phyloP scores from a whole-genome alignment of 2,888 invertebrate species.

The Tetanocera ferruginea region DNA sequence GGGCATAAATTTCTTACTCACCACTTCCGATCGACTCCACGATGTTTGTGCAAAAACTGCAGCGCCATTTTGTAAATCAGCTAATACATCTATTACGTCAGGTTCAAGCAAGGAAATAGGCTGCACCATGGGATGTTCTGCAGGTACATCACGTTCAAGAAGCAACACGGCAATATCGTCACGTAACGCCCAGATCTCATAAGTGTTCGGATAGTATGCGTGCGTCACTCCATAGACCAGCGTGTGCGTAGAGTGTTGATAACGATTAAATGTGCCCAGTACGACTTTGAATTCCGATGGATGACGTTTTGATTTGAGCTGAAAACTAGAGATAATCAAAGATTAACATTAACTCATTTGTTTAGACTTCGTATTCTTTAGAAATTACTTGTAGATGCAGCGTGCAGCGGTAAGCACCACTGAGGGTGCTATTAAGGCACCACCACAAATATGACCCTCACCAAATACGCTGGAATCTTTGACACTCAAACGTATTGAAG shows the following conservation, averaged over 20 bases:
- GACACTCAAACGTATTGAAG: slow-evolving; percentile 61
- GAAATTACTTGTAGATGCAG: slow-evolving; percentile 62
- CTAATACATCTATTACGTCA: not conserved
- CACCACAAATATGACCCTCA: slow-evolving; percentile 66
- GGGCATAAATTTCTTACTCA: slow-evolving; percentile 15
- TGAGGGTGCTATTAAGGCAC: slow-evolving; percentile 61
- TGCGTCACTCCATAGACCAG: slow-evolving; percentile 60
- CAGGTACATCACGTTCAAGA: slow-evolving; percentile 59
- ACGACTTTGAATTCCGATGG: slow-evolving; percentile 62
- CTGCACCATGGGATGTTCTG: slow-evolving; percentile 52
- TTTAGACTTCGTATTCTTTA: not conserved
- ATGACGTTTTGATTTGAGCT: slow-evolving; percentile 53
- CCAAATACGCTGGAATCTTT: slow-evolving; percentile 57
- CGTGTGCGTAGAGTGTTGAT: slow-evolving; percentile 52
- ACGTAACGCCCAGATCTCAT: slow-evolving; percentile 49
- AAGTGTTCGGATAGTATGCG: slow-evolving; percentile 53
- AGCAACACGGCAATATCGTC: slow-evolving; percentile 62
- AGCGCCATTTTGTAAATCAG: not conserved
- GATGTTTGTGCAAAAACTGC: slow-evolving; percentile 43
- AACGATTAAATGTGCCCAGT: slow-evolving; percentile 56
- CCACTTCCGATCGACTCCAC: slow-evolving; percentile 45
- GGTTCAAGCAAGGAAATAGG: slow-evolving; percentile 51
- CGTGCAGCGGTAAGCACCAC: slow-evolving; percentile 62
- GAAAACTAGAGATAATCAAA: slow-evolving; percentile 40
- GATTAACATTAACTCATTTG: not conserved